Evolutionary conservation across 2,113 vertebrate genomes (phyloP).

Genomic region (Oreochromis tanganicae): DNA sequence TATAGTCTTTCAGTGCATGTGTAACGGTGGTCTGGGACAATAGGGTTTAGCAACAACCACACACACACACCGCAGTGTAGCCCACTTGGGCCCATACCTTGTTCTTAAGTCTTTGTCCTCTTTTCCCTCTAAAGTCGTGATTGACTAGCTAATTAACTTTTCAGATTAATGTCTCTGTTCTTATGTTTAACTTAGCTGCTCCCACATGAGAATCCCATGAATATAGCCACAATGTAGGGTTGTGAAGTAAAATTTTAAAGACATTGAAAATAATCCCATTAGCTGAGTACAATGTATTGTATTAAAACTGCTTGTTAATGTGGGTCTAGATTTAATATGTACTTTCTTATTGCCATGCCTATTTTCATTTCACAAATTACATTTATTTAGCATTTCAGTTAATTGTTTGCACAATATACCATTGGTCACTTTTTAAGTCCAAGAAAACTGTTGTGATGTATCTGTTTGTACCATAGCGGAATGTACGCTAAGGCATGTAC

Average conservation of each 20-base stretch:
- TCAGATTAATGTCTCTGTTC: slow-evolving; percentile 26
- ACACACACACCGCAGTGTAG: not conserved
- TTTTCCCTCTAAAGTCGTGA: not conserved
- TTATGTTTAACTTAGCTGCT: slow-evolving; percentile 8
- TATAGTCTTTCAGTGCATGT: no score
- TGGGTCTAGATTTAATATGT: not conserved
- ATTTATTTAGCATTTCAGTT: not conserved
- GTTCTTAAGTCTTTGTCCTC: not conserved
- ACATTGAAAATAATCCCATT: not conserved
- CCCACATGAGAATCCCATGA: not conserved
- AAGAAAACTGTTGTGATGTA: not conserved
- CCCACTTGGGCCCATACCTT: not conserved
- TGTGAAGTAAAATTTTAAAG: not conserved
- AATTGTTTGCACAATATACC: not conserved
- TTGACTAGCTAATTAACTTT: slow-evolving; percentile 33
- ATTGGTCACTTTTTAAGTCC: no score
- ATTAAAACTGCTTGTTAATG: not conserved
- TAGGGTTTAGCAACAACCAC: not conserved
- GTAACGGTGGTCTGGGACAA: no score
- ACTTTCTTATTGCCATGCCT: no score
- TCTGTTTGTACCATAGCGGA: no score
- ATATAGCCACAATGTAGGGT: not conserved
- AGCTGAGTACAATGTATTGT: not conserved
- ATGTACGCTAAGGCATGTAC: no score
- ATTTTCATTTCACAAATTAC: not conserved